phyloP scores from a whole-genome alignment of 2,888 invertebrate genomes.

The Serrognathus titanus region DNA sequence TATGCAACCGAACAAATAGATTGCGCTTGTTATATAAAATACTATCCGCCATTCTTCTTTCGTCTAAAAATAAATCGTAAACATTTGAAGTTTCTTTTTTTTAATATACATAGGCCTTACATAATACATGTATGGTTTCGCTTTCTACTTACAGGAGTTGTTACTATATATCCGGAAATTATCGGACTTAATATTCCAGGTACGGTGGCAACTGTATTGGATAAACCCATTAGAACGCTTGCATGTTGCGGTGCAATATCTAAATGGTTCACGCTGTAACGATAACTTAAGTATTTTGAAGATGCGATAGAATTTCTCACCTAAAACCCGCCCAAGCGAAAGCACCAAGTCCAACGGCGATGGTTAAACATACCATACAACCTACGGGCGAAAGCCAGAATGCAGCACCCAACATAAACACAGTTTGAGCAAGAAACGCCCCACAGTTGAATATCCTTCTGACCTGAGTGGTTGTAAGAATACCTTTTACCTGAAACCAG shows the following conservation, averaged over 20 bases:
- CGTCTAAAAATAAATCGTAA: conserved; percentile 21
- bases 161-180: conserved; percentile 74
- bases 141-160: conserved; percentile 54
- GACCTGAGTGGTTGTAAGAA: conserved; percentile 72
- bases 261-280: conserved; percentile 71
- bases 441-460: conserved; percentile 65
- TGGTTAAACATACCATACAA: conserved; percentile 77
- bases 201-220: conserved; percentile 86
- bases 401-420: conserved; percentile 82
- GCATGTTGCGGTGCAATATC: conserved; percentile 92
- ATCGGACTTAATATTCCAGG: conserved; percentile 90
- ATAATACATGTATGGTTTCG: not conserved
- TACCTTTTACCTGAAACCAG: conserved; percentile 62
- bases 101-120: not conserved
- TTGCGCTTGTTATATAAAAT: conserved; percentile 78
- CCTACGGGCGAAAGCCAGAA: conserved; percentile 65
- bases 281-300: not conserved
- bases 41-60: conserved; percentile 74
- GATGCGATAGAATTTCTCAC: conserved; percentile 47
- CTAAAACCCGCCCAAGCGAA: conserved; percentile 92
- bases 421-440: conserved; percentile 73
- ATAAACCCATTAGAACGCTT: conserved; percentile 86
- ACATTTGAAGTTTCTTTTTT: not conserved
- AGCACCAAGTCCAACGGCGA: conserved; percentile 87
- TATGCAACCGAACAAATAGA: conserved; percentile 80